A percentile compares a stretch with the other conserved stretches of the same genome.
These are phyloP conservation scores for Syrmaticus mikado DNA, from an alignment of 2,113 vertebrate species.

Conservation along the genomic window DNA sequence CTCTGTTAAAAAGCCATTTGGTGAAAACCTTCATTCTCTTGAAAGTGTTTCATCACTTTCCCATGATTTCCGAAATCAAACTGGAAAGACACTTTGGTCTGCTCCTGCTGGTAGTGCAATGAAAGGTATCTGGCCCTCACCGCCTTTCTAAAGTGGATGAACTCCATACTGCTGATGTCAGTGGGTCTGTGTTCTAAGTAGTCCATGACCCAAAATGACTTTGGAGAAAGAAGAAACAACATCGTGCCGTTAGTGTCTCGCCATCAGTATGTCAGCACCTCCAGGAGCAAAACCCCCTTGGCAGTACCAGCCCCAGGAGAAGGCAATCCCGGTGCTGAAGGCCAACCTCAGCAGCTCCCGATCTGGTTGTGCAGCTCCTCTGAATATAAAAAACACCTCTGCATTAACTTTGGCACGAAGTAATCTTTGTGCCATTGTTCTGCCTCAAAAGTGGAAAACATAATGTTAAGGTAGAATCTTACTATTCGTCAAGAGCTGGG, in stretches of 20 bases:
- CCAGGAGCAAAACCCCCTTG: background rate
- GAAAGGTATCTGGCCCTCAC: background rate
- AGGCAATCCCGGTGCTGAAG: rapidly evolving
- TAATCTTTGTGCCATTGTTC: background rate
- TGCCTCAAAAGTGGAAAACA: rapidly evolving
- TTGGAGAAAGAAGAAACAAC: background rate
- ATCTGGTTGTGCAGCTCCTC: background rate
- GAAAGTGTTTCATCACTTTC: background rate
- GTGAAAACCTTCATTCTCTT: background rate
- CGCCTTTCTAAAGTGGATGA: background rate
- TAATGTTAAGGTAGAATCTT: background rate
- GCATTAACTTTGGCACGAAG: background rate
- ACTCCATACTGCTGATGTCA: background rate
- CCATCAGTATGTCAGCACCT: background rate
- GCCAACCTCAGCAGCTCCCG: background rate
- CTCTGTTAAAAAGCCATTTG: background rate
- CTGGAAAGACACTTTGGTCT: background rate
- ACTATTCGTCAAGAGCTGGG: background rate
- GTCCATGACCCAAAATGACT: rapidly evolving
- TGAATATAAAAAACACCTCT: background rate
- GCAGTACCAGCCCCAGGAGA: background rate
- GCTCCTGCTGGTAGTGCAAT: background rate
- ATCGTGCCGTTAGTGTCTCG: background rate
- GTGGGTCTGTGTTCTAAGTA: background rate
- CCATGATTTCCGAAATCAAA: background rate